These are phyloP conservation scores for Pristionchus maxplancki DNA, from an alignment of 2,888 invertebrate species.

Conservation along the genomic window DNA sequence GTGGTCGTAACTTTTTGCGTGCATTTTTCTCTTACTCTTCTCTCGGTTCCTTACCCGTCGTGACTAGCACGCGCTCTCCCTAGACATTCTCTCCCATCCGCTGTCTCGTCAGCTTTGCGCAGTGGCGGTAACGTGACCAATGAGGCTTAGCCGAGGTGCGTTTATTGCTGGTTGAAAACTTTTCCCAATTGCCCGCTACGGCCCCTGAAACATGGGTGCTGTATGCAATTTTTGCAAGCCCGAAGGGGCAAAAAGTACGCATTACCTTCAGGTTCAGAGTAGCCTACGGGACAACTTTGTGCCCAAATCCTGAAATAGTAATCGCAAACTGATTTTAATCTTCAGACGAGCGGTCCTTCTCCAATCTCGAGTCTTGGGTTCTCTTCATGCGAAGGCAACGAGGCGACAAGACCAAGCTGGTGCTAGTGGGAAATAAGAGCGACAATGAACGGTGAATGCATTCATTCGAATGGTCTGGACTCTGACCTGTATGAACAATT, in stretches of 20 bases:
- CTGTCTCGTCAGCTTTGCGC: slow-evolving; percentile 60
- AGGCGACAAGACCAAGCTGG: slow-evolving; percentile 27
- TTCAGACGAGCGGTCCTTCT: slow-evolving; percentile 14
- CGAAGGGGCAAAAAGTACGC: too few species aligned
- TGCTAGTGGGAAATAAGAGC: slow-evolving; percentile 43
- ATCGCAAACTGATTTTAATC: not conserved
- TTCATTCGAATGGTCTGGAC: too few species aligned
- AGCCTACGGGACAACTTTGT: too few species aligned
- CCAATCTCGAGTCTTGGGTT: slow-evolving; percentile 41
- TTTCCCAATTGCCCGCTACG: slow-evolving; percentile 70
- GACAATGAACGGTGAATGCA: slow-evolving; percentile 12
- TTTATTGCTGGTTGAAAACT: slow-evolving; percentile 75
- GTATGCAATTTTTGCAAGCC: too few species aligned
- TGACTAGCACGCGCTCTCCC: too few species aligned
- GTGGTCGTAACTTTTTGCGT: not conserved
- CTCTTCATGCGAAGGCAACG: slow-evolving; percentile 16
- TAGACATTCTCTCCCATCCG: too few species aligned
- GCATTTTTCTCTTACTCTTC: not conserved
- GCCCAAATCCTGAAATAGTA: too few species aligned
- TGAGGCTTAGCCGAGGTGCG: slow-evolving; percentile 73
- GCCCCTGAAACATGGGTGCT: too few species aligned
- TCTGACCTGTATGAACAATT: not conserved
- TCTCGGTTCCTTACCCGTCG: too few species aligned
- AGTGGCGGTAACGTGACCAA: slow-evolving; percentile 73
- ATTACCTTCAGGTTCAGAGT: slow-evolving; percentile 74